Evolutionary conservation across 1,140 invertebrate genomes (phyloP), one percentile per base, ranked within the genome.

Genomic region (Littorina saxatilis): DNA sequence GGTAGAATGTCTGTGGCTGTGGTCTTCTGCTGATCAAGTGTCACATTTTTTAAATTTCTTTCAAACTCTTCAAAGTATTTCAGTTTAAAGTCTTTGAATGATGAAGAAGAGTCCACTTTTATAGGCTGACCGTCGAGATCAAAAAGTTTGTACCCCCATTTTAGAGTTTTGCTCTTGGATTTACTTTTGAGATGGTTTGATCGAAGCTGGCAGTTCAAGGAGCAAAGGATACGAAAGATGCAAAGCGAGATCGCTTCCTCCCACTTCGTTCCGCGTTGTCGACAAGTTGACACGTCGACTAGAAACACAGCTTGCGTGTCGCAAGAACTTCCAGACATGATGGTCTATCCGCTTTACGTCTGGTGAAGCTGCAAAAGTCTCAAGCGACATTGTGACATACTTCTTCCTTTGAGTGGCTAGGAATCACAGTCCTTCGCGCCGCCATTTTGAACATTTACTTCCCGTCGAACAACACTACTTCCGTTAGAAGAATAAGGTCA

Each of bases 91-190:
- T 88, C 87, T 66, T 83, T 84, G 3, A 90, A 77, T 11, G 27
- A 9, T 13, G 79, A 40, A 63, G 70, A 58, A 79, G 78, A 55
- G 85, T 81, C 29, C 77, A 79, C 37, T 80, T 27, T 68, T 29
- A 17, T 73, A 80, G 61, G 77, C 70, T 40, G 40, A 23, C 29
- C 78, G 68, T 50, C 84, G 86, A 77, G 58, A 52, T 81, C 79
- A 70, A 87, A 90, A 61, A 90, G 87, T 74, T 89, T 90, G 58
- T 84, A 90, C 40, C 87, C 83, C 89, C 89, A 90, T 81, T 86
- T 87, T 23, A 90, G 37, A 15, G 43, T 29, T 35, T 50, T 27
- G 50, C 79, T 79, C 11, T 72, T 76, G 32, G 20, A 32, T 63
- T 58, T 63, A 13, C 77, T 29, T 29, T 39, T 77, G 7, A 20